Evolutionary conservation across 35 echinoderm and acorn worm species (phyloP), one percentile per base, ranked within the genome.

Genomic region (Hemicentrotus pulcherrimus): DNA sequence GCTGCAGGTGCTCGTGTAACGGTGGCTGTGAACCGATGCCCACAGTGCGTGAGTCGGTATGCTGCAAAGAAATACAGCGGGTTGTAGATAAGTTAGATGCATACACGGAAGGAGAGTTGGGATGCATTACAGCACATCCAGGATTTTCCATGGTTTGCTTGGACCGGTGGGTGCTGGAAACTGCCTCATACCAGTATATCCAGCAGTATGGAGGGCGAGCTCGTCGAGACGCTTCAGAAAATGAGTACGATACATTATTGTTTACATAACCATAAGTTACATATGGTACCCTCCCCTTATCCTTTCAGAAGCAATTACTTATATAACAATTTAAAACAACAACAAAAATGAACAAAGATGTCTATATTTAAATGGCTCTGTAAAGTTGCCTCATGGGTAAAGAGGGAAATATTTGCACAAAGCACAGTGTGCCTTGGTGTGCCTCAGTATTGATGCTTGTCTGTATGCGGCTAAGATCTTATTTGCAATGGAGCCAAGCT

Each of bases 201-300:
- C 95, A 97, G 50, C 95, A 94, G 71, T 97, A 96, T 90, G 96
- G 86, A 18, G 96, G 46, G 95, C 8, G 86, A 28, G 96, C 96
- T 61, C 33, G 90, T 46, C 18, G 90, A 46, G 46, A 91, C 41
- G 30, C 90, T 15, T 46, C 90, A 47, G 90, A 91, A 33, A 91
- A 86, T 33, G 86, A 91, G 46, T 91, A 10, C 32, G 90, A 10
- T 55, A 55, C 15, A 55, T 55, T 12, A n/a, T 55, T 55, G 10
- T 10, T 55, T 2, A 55, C n/a, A 30, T 19, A 85, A 85, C 15
- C 24, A 86, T 31, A 30, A 86, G 86, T 86, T 33, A 86, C 86
- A n/a, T n/a, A n/a, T 86, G 86, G 32, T 86, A 22, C 32, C n/a
- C 86, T 86, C 32, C 28, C n/a, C 32, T 86, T 41, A 6, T 30